These are phyloP conservation scores for Plectrocnemia conspersa DNA, from an alignment of 1,140 invertebrate species.

Conservation along the genomic window DNA sequence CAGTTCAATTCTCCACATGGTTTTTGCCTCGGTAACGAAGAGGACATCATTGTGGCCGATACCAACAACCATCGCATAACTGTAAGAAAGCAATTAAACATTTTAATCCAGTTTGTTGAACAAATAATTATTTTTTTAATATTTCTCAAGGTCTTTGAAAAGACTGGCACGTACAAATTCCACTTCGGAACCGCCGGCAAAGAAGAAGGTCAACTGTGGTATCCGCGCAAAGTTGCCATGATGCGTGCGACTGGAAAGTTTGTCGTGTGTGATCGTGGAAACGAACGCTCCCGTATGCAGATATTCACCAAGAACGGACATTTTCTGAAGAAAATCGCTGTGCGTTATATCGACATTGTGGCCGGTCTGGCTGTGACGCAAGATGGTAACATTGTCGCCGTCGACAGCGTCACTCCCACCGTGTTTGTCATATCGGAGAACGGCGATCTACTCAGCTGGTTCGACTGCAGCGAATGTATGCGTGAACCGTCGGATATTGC, in stretches of 20 bases:
- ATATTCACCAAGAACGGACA: conserved; percentile 86
- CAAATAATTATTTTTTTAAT: background rate
- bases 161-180: conserved; percentile 81
- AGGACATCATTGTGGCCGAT: conserved; percentile 93
- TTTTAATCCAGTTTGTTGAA: background rate
- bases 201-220: conserved; percentile 95
- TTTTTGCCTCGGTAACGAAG: conserved; percentile 89
- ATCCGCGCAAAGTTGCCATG: conserved; percentile 92
- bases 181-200: conserved; percentile 87
- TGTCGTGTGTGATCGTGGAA: conserved; percentile 94
- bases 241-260: conserved; percentile 84
- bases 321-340: conserved; percentile 87
- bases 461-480: conserved; percentile 96
- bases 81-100: conserved; percentile 48
- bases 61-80: conserved; percentile 95
- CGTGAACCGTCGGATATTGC: conserved; percentile 95
- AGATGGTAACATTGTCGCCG: conserved; percentile 89
- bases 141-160: conserved; percentile 73
- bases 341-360: conserved; percentile 95
- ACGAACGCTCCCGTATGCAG: conserved; percentile 93
- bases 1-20: conserved; percentile 97
- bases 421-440: conserved; percentile 91
- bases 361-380: conserved; percentile 88
- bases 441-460: conserved; percentile 88
- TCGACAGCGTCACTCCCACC: conserved; percentile 95